These are phyloP conservation scores for Mystacornis crossleyi DNA, from an alignment of 2,113 vertebrate genomes.

Conservation along the genomic window DNA sequence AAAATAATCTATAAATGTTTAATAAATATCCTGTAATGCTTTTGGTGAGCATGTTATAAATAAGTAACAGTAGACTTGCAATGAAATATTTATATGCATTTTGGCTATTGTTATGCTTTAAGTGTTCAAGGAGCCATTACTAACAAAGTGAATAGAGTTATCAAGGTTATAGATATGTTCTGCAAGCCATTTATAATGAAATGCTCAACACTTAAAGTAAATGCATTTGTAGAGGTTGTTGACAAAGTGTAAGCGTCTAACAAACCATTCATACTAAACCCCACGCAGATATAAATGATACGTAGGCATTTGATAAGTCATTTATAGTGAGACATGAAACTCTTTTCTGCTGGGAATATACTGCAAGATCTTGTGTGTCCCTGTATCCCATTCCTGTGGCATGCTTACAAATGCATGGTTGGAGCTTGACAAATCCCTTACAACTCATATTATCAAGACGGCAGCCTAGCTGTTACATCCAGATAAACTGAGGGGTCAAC, in stretches of 20 bases:
- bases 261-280: constrained; percentile 40
- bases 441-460: not conserved
- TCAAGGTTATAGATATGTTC: constrained; percentile 71
- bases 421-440: not conserved
- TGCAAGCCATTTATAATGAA: constrained; percentile 70
- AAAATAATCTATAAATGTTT: constrained; percentile 84
- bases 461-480: not conserved
- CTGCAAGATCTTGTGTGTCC: not conserved
- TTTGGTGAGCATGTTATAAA: constrained; percentile 76
- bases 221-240: constrained; percentile 53
- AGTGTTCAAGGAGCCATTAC: constrained; percentile 69
- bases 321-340: not conserved
- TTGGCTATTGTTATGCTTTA: constrained; percentile 74
- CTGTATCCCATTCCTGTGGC: not conserved
- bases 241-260: constrained; percentile 47
- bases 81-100: constrained; percentile 77
- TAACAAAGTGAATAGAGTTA: constrained; percentile 73
- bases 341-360: not conserved
- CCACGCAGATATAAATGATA: constrained; percentile 26
- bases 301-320: constrained; percentile 9
- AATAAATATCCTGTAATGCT: constrained; percentile 80
- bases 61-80: constrained; percentile 76
- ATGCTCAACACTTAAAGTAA: constrained; percentile 52
- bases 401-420: not conserved
- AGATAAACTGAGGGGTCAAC: not conserved